A percentile compares a stretch with the other conserved stretches of the same genome.
These are phyloP conservation scores for Diprion similis DNA, from an alignment of 1,140 invertebrate species.

Conservation along the genomic window DNA sequence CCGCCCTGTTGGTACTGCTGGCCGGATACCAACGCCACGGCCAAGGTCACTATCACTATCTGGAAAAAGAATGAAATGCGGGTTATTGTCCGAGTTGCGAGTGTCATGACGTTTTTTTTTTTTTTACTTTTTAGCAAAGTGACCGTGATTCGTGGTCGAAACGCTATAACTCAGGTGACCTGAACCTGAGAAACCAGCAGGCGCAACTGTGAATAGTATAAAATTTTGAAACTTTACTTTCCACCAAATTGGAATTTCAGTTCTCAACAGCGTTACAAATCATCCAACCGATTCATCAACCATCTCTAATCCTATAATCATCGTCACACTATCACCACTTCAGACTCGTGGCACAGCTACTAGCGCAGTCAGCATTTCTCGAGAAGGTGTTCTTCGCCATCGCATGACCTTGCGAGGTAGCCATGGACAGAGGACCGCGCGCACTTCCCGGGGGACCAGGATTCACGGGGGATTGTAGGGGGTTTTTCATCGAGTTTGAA, in stretches of 20 bases:
- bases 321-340: not conserved
- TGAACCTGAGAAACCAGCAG: no score
- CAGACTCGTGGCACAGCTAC: not conserved
- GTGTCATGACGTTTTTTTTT: not conserved
- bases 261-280: no score
- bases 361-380: not conserved
- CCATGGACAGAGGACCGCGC: not conserved
- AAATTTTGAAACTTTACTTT: no score
- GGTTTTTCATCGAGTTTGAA: not conserved
- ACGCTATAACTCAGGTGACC: no score
- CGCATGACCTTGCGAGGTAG: not conserved
- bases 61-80: constrained; percentile 35
- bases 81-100: no score
- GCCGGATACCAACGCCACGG: constrained; percentile 46
- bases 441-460: not conserved
- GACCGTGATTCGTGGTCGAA: no score
- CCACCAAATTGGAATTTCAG: no score
- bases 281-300: no score
- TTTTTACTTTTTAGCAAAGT: not conserved
- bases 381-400: not conserved
- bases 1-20: constrained; percentile 51
- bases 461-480: not conserved
- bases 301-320: no score
- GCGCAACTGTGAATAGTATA: no score
- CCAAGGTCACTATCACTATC: constrained; percentile 55